Base-by-base conservation (phyloP, 2,113 vertebrate genomes). In the Maccullochella peelii region DNA sequence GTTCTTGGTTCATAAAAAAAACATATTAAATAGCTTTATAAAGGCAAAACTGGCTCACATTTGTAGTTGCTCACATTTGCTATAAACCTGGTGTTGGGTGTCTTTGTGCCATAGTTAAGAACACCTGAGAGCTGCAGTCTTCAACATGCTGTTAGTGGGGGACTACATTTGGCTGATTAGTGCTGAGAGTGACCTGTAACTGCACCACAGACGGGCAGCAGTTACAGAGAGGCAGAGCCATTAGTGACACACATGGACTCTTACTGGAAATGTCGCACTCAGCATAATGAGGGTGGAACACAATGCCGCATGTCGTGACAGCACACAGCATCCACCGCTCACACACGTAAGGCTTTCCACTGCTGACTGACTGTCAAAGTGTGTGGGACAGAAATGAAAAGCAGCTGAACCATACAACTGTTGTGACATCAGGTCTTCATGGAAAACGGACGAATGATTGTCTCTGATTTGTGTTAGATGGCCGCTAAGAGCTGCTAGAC, bases 161-260 rank as follows among this genome's bases (percentile, higher is more conserved):
- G 57, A n/a, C 67, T 54, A 21, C 90, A 87, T 91, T 91, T 89
- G 87, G 69, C 86, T 88, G 86, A 94, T 91, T 92, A 85, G 77
- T 68, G 72, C 59, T 4, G 12, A 59, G 84, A 11, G 58, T 90
- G 91, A 93, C 84, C 94, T 92, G 93, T 88, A 83, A 86, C 59
- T 88, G 86, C 91, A 90, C 85, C 77, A 55, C 33, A 10, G 5
- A 75, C 66, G 30, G 50, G 50, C 65, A 70, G 66, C 71, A 52
- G 76, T 44, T 63, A 89, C 82, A 81, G 66, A 68, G 68, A 87
- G 44, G 42, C 65, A 1, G 30, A 72, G 81, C 73, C 70, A 77
- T 91, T 80, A 78, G 77, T 67, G 80, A 83, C 89, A 88, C 89
- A 87, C 59, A 66, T 87, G 86, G 82, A 88, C 87, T 69, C 83